Base-by-base conservation (phyloP, 1,140 invertebrate species). In the Hestina assimilis region DNA sequence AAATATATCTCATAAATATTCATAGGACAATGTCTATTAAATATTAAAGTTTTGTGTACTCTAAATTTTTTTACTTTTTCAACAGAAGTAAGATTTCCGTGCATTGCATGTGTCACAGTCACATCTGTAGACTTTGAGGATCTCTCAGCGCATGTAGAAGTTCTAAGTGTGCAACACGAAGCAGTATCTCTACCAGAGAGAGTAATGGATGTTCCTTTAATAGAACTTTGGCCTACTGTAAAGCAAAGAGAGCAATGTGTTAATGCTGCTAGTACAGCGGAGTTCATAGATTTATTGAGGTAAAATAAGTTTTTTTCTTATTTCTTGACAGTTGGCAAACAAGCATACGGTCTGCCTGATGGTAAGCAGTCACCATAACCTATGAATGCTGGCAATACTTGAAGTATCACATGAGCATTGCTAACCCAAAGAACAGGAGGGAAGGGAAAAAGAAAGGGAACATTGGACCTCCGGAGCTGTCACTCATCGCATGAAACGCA, bases 251-350 rank as follows among this genome's bases (percentile, higher is more conserved):
- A 89, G 20, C 54, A 72, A 6, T 81, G 72, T 63, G 62, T 89
- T 0, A 79, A 88, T 73, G 83, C 72, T 11, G 76, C 74, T 4
- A 69, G 66, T 9, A 87, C 83, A 38, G 83, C 85, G 2, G 76
- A 85, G 51, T 86, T 88, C 51, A 85, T 87, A 68, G 80, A 88
- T 66, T 50, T 88, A 11, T 62, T 87, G 21, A 76, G 85, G 85
- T 88, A 66, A n/a, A 40, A 40, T 28, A 11, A 50, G 42, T 28
- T 47, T 38, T 4, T 48, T 14, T 62, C n/a, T n/a, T n/a, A n/a
- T n/a, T n/a, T n/a, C n/a, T n/a, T n/a, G n/a, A n/a, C n/a, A n/a
- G n/a, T n/a, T n/a, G n/a, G n/a, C n/a, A n/a, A n/a, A n/a, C n/a
- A n/a, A n/a, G n/a, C n/a, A n/a, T n/a, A n/a, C n/a, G n/a, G n/a